A percentile compares a stretch with the other conserved stretches of the same genome.
These are phyloP conservation scores for Drosophila affinis DNA, from an alignment of 2,888 invertebrate genomes.

Conservation along the genomic window DNA sequence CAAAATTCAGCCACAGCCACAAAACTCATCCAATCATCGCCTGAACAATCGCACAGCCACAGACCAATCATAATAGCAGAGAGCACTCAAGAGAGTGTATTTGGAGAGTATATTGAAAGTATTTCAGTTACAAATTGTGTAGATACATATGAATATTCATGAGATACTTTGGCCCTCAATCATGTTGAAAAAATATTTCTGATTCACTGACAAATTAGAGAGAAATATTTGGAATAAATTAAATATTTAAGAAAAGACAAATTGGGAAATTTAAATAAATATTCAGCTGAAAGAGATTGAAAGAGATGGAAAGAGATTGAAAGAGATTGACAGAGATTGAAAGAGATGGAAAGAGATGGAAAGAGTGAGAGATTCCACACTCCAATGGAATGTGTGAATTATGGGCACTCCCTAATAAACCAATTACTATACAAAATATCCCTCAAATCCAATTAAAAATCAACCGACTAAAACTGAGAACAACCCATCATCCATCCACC, in stretches of 20 bases:
- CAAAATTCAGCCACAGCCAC: constrained; percentile 57
- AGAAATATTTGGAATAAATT: background rate
- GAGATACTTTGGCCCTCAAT: background rate
- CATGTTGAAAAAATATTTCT: background rate
- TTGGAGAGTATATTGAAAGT: background rate
- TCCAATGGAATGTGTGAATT: too few species aligned
- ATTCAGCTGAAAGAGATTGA: too few species aligned
- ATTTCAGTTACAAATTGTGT: background rate
- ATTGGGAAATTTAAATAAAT: background rate
- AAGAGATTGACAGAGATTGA: background rate
- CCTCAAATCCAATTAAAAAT: background rate
- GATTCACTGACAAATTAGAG: background rate
- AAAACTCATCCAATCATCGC: constrained; percentile 41
- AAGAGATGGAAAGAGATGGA: too few species aligned
- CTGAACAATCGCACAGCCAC: constrained; percentile 45
- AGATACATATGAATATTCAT: background rate
- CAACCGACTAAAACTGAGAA: background rate
- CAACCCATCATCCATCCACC: background rate
- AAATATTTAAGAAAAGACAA: background rate
- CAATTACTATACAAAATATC: background rate
- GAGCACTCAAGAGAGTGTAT: background rate
- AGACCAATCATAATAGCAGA: constrained; percentile 10
- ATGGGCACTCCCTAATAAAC: background rate
- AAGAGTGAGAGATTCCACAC: background rate
- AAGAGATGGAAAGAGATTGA: background rate